phyloP scores from a whole-genome alignment of 2,888 invertebrate species.

The Amphipoea lucens region DNA sequence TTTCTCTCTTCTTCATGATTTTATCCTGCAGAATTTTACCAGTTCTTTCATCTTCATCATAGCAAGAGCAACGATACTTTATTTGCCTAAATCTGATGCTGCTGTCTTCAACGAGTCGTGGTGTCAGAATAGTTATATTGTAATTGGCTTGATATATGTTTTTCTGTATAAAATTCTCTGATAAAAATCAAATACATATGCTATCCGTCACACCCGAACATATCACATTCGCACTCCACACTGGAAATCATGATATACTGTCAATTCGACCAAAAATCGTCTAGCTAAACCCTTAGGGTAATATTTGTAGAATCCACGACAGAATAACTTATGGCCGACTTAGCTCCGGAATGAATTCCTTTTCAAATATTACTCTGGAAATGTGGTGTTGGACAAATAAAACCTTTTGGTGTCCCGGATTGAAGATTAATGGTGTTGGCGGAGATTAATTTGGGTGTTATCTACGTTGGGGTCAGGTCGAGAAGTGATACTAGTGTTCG shows the following conservation, averaged over 20 bases:
- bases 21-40: not conserved
- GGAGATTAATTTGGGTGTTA: constrained; percentile 64
- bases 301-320: constrained; percentile 68
- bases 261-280: constrained; percentile 60
- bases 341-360: constrained; percentile 69
- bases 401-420: constrained; percentile 65
- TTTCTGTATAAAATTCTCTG: not conserved
- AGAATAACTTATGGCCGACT: constrained; percentile 68
- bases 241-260: constrained; percentile 52
- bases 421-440: constrained; percentile 64
- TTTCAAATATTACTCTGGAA: constrained; percentile 64
- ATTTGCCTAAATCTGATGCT: not conserved
- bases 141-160: not conserved
- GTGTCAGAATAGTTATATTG: not conserved
- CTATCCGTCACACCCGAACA: constrained; percentile 11
- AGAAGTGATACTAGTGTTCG: constrained; percentile 52
- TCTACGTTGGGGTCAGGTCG: constrained; percentile 52
- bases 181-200: constrained; percentile 17
- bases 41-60: not conserved
- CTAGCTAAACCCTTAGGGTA: constrained; percentile 62
- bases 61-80: not conserved
- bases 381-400: constrained; percentile 69
- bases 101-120: not conserved
- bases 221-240: constrained; percentile 22
- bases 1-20: not conserved